phyloP scores from a whole-genome alignment of 2,113 vertebrate species.

The Myiozetetes cayanensis region DNA sequence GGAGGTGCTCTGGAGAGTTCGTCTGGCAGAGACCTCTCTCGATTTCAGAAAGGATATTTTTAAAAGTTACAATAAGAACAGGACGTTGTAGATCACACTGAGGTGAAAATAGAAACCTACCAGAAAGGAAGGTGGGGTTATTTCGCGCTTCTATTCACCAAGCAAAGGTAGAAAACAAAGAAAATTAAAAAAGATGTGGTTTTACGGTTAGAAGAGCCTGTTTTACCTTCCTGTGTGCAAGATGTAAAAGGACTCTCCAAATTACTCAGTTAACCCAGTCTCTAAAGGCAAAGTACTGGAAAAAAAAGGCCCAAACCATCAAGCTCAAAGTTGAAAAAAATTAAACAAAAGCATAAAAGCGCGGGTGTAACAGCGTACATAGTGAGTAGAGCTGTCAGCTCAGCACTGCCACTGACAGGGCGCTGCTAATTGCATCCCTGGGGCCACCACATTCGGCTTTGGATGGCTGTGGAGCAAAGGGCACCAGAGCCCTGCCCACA shows the following conservation, averaged over 20 bases:
- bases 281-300: neutral
- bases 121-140: neutral
- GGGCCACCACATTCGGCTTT: neutral
- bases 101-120: neutral
- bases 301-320: neutral
- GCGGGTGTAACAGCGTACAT: neutral
- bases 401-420: neutral
- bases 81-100: neutral
- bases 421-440: neutral
- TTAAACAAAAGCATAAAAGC: neutral
- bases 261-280: neutral
- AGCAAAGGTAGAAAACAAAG: neutral
- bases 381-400: neutral
- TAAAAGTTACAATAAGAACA: neutral
- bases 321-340: neutral
- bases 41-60: neutral
- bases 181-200: neutral
- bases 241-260: neutral
- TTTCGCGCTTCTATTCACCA: neutral
- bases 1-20: neutral
- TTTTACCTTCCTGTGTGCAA: conserved; percentile 19
- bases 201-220: conserved; percentile 5
- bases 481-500: neutral
- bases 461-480: neutral
- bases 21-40: neutral